Conservation (phyloP, 2,888 invertebrate genomes). For the Apamea monoglypha region DNA sequence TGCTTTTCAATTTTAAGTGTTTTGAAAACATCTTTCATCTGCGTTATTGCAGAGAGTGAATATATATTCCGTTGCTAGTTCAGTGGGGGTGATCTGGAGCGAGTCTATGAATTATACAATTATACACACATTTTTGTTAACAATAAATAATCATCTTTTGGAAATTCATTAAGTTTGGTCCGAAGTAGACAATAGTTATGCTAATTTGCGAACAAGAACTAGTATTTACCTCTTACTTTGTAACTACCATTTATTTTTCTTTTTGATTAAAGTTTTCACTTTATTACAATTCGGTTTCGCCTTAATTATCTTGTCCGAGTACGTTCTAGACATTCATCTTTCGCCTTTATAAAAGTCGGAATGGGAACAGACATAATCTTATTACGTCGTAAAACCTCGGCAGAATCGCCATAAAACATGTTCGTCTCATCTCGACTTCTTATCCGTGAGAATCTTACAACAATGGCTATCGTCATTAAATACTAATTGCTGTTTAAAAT, state of each 20-base stretch:
- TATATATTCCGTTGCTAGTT: background rate
- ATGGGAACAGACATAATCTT: slow-evolving; percentile 66
- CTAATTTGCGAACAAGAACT: slow-evolving; percentile 33
- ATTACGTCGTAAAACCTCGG: slow-evolving; percentile 68
- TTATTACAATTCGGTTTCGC: slow-evolving; percentile 34
- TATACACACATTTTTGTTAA: slow-evolving; percentile 18
- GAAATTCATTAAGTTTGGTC: slow-evolving; percentile 18
- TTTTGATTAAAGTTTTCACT: slow-evolving; percentile 21
- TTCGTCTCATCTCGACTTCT: slow-evolving; percentile 60
- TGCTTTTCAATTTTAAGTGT: slow-evolving; percentile 20
- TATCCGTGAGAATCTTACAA: slow-evolving; percentile 77
- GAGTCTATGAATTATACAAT: slow-evolving; percentile 18
- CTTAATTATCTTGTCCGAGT: slow-evolving; percentile 44
- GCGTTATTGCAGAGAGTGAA: background rate
- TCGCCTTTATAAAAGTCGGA: slow-evolving; percentile 48
- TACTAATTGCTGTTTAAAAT: slow-evolving; percentile 76
- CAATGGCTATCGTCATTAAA: slow-evolving; percentile 77
- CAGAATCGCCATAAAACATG: slow-evolving; percentile 66
- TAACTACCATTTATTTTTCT: slow-evolving; percentile 28
- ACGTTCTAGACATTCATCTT: slow-evolving; percentile 51
- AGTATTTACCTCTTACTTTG: slow-evolving; percentile 32
- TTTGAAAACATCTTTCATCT: background rate
- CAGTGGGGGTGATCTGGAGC: background rate
- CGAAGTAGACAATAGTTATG: slow-evolving; percentile 41
- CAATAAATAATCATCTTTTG: slow-evolving; percentile 1